Percentiles rank a stretch among this genome's conserved stretches.
phyloP scores from a whole-genome alignment of 2,888 invertebrate species.

The Doris montereyensis region DNA sequence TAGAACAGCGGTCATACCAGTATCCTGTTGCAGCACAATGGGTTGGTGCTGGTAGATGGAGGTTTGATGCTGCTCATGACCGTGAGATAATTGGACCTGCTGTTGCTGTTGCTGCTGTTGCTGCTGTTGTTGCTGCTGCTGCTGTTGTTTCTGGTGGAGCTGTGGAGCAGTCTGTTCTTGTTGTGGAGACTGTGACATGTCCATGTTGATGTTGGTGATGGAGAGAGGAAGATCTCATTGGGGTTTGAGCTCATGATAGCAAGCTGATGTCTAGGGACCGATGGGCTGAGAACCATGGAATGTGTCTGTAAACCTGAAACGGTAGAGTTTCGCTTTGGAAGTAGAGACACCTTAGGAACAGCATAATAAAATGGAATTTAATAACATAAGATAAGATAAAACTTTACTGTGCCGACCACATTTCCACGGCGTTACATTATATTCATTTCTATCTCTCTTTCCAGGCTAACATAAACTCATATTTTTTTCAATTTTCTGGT shows the following conservation, averaged over 20 bases:
- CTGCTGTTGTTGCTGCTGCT: conserved; percentile 18
- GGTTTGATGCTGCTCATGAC: neutral
- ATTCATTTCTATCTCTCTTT: no score
- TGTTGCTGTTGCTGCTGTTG: conserved; percentile 39
- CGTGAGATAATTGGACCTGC: neutral
- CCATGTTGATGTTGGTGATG: neutral
- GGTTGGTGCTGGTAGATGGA: conserved; percentile 14
- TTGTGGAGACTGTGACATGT: no score
- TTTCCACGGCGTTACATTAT: no score
- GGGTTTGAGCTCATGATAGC: neutral
- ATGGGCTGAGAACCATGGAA: neutral
- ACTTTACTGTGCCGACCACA: no score
- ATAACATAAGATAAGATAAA: no score
- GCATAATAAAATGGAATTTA: no score
- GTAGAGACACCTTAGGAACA: no score
- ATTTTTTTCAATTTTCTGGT: no score
- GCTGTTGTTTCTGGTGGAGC: conserved; percentile 28
- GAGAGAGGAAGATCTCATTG: neutral
- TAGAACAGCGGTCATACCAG: conserved; percentile 28
- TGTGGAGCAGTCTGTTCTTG: no score
- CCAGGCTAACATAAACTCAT: no score
- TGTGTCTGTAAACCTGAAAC: neutral
- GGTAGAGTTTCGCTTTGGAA: no score
- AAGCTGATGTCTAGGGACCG: neutral
- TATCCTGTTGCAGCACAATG: conserved; percentile 34